These are phyloP conservation scores for Cottus gobio DNA, from an alignment of 2,113 vertebrate genomes.

Conservation along the genomic window DNA sequence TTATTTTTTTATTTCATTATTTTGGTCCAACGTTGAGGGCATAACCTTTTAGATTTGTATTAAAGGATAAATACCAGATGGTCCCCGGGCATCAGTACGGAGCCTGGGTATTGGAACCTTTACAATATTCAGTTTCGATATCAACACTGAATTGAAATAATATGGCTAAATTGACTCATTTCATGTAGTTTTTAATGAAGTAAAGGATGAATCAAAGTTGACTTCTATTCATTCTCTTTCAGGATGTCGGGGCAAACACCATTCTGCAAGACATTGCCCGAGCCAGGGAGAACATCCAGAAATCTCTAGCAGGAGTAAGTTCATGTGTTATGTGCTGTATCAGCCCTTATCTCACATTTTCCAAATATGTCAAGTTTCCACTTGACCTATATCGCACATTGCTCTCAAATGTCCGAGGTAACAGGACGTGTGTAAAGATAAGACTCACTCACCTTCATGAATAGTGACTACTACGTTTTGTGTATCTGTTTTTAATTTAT, in stretches of 20 bases:
- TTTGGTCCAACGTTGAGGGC: too few relatives aligned
- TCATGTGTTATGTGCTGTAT: neutral
- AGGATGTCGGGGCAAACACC: conserved; percentile 93
- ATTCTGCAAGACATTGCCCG: conserved; percentile 97
- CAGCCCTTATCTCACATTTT: neutral
- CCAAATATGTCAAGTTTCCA: neutral
- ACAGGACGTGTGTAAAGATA: rapidly evolving
- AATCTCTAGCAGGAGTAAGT: conserved; percentile 97
- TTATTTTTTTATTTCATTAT: neutral
- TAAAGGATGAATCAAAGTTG: neutral
- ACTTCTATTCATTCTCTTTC: conserved; percentile 25
- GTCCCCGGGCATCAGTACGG: neutral
- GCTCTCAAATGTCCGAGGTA: neutral
- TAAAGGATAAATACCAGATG: neutral
- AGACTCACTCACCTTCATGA: neutral
- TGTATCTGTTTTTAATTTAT: neutral
- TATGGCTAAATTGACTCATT: neutral
- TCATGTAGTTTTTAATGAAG: neutral
- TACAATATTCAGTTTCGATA: neutral
- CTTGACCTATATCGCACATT: neutral
- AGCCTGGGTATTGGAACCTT: neutral
- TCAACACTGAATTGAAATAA: neutral
- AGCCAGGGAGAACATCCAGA: conserved; percentile 99
- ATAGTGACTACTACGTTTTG: neutral
- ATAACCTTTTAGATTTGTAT: too few relatives aligned